Base-by-base conservation (phyloP, 2,888 invertebrate species). In the Hyalella azteca region DNA sequence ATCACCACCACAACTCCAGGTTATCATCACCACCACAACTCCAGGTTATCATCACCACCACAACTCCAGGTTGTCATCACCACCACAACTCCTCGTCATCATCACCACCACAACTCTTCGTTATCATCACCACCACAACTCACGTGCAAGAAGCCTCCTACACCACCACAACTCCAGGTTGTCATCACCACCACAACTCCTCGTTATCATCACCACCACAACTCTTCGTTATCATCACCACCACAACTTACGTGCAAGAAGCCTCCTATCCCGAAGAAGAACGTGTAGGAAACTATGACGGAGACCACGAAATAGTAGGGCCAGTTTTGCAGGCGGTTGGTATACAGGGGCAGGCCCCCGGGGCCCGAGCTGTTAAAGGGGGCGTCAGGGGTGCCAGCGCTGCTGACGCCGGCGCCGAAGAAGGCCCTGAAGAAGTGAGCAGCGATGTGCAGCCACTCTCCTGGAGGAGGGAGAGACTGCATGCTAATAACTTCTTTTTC, bases 391-490 rank as follows among this genome's bases (percentile, higher is more conserved):
- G 11, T 32, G 73, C 49, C 49, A 15, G 59, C 22, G 36, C 15
- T 11, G 40, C 32, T 66, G 29, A 29, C 40, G 36, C 82, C 79
- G 15, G 85, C 85, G 32, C 85, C 86, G 22, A 85, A 29, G 87
- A 89, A 87, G 85, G 92, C 92, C 85, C 91, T 91, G 40, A 91
- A 86, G 1, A 91, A 89, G 86, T 92, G 90, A 0, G 92, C 91
- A 45, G 91, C 86, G 59, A 93, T 90, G 2, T 92, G 88, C 22
- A 93, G 89, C 93, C 92, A 93, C 89, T 92, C 92, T 86, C 92
- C 92, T 92, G 87, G 22, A 89, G 86, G 79, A 81, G 81, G 76
- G 81, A 77, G 79, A 15, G 7, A 11, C 22, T 50, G 0, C 1
- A 29, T 45, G 48, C 73, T 73, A 22, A 41, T 50, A 49, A 73